A percentile compares a stretch with the other conserved stretches of the same genome.
Evolutionary conservation across 1,140 invertebrate genomes (phyloP).

Genomic region (Zaprionus taronus): DNA sequence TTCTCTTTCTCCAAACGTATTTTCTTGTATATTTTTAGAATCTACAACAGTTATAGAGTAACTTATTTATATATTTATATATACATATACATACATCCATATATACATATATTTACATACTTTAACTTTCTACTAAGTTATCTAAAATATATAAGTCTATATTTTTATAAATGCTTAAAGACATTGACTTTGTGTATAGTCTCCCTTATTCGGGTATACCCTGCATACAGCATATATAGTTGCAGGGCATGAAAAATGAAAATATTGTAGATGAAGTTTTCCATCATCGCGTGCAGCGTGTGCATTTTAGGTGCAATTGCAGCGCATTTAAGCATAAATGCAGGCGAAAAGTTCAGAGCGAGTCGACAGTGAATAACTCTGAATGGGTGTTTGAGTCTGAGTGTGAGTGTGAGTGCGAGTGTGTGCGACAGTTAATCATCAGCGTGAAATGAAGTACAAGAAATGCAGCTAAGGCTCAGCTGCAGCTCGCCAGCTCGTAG

Average conservation of each 20-base stretch:
- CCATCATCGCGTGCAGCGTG: conserved; percentile 71
- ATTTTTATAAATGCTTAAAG: no score
- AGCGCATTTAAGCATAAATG: conserved; percentile 77
- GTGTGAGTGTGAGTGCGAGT: conserved; percentile 13
- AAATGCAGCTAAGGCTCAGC: conserved; percentile 45
- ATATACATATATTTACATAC: no score
- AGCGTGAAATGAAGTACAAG: conserved; percentile 70
- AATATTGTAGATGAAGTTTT: conserved; percentile 64
- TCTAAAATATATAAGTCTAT: no score
- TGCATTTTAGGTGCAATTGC: conserved; percentile 78
- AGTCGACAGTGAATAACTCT: conserved; percentile 42
- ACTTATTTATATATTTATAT: background rate
- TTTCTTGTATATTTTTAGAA: background rate
- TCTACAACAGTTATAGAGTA: background rate
- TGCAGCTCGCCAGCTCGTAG: background rate
- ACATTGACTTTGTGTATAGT: background rate
- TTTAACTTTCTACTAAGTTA: no score
- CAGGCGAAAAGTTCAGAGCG: conserved; percentile 64
- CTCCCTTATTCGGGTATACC: background rate
- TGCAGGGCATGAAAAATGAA: conserved; percentile 54
- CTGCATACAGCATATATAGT: background rate
- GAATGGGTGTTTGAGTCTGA: conserved; percentile 24
- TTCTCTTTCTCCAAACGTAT: no score
- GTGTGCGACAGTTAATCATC: conserved; percentile 71
- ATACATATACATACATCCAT: background rate